Conservation (phyloP, 2,888 invertebrate species). For the Cheilosia scutellata region DNA sequence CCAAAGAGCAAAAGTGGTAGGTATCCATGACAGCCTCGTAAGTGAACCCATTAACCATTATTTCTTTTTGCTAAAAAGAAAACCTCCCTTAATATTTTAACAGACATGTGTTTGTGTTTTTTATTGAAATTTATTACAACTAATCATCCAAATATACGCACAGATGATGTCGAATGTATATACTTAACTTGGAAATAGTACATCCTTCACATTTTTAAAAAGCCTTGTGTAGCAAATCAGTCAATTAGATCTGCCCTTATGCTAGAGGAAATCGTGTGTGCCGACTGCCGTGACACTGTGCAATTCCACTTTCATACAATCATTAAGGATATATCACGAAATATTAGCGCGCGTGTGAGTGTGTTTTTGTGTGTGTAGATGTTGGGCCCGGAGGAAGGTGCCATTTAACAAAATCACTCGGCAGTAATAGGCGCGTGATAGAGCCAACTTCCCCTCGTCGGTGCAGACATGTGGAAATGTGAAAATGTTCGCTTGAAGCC, state of each 20-base stretch:
- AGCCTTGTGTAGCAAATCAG: slow-evolving; percentile 18
- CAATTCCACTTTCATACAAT: slow-evolving; percentile 69
- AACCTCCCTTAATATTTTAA: not conserved
- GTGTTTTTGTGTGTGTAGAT: slow-evolving; percentile 20
- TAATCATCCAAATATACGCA: slow-evolving; percentile 64
- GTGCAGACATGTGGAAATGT: slow-evolving; percentile 27
- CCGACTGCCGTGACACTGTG: slow-evolving; percentile 45
- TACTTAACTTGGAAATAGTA: not conserved
- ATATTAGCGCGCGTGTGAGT: slow-evolving; percentile 9
- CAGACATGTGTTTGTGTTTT: slow-evolving; percentile 4
- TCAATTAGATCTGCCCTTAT: slow-evolving; percentile 10
- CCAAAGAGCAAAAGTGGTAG: too few relatives aligned
- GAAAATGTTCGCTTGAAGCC: not conserved
- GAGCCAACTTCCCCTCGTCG: slow-evolving; percentile 48
- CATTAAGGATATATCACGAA: slow-evolving; percentile 65
- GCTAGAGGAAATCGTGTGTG: not conserved
- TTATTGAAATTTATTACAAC: slow-evolving; percentile 48
- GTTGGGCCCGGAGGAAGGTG: slow-evolving; percentile 53
- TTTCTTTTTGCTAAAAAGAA: not conserved
- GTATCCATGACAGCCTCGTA: too few relatives aligned
- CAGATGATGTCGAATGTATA: slow-evolving; percentile 35
- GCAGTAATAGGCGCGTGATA: slow-evolving; percentile 70
- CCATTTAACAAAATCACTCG: slow-evolving; percentile 71
- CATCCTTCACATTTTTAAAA: too few relatives aligned
- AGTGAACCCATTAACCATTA: not conserved